phyloP scores from a whole-genome alignment of 2,888 invertebrate genomes.

The Chrysodeixis includens region DNA sequence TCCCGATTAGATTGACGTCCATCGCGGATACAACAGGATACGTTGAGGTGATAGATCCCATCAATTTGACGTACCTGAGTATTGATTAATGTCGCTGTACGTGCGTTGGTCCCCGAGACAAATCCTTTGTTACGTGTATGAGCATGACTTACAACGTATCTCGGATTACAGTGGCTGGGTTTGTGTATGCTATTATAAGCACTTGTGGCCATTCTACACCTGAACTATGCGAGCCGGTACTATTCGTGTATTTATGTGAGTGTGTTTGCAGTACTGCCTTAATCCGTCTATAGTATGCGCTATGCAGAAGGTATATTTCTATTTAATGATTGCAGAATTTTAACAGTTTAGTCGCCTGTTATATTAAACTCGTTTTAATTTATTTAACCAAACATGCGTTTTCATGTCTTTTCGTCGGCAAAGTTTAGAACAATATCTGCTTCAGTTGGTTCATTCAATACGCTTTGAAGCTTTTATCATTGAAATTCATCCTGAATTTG shows the following conservation, averaged over 20 bases:
- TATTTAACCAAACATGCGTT: neutral
- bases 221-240: conserved; percentile 15
- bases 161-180: conserved; percentile 62
- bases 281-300: neutral
- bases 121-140: conserved; percentile 65
- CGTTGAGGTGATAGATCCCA: conserved; percentile 18
- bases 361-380: no score
- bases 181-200: conserved; percentile 37
- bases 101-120: conserved; percentile 60
- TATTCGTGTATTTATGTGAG: conserved; percentile 1
- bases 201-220: conserved; percentile 21
- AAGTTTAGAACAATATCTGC: conserved; percentile 26
- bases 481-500: conserved; percentile 39
- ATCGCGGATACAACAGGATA: conserved; percentile 33
- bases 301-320: neutral
- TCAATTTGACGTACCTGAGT: conserved; percentile 24
- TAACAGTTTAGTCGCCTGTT: no score
- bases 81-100: conserved; percentile 36
- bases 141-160: conserved; percentile 65
- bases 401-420: neutral
- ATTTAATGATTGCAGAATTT: no score
- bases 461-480: conserved; percentile 29
- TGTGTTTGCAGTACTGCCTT: neutral
- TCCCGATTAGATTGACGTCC: conserved; percentile 27
- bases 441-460: conserved; percentile 6